Conservation (phyloP, 2,113 vertebrate species). For the Paralichthys olivaceus region DNA sequence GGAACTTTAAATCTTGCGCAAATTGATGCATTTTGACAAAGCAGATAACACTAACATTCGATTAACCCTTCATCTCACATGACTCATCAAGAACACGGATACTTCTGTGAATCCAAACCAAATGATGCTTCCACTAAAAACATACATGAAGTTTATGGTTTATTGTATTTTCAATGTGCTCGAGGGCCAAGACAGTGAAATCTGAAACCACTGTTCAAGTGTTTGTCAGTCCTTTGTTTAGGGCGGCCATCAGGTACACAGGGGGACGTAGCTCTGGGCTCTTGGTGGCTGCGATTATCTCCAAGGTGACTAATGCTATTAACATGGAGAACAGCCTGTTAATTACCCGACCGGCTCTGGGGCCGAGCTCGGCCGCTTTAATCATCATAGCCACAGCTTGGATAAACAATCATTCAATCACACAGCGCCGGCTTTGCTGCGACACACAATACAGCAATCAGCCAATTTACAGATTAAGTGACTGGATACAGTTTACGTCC, state of each 20-base stretch:
- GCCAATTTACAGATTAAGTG: slow-evolving; percentile 62
- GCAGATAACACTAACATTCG: too few relatives aligned
- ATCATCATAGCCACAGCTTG: slow-evolving; percentile 70
- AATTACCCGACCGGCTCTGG: slow-evolving; percentile 79
- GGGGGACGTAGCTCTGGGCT: slow-evolving; percentile 41
- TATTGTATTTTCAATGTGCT: background rate
- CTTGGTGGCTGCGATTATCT: slow-evolving; percentile 74
- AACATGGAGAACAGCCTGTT: slow-evolving; percentile 79
- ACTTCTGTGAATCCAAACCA: background rate
- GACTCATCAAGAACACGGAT: slow-evolving; percentile 6
- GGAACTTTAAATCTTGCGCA: slow-evolving; percentile 7
- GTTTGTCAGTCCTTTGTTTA: slow-evolving; percentile 43
- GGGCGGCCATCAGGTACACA: slow-evolving; percentile 43
- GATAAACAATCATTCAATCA: slow-evolving; percentile 75
- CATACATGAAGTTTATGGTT: too few relatives aligned
- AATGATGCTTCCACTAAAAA: background rate
- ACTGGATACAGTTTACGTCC: slow-evolving; percentile 44
- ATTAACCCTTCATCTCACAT: slow-evolving; percentile 6
- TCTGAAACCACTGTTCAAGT: slow-evolving; percentile 7
- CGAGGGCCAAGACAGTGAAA: background rate
- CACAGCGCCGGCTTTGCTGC: slow-evolving; percentile 17
- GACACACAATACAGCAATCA: slow-evolving; percentile 53
- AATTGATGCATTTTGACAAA: slow-evolving; percentile 10
- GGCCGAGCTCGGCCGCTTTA: slow-evolving; percentile 66
- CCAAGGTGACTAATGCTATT: slow-evolving; percentile 80